Evolutionary conservation across 2,888 invertebrate species (phyloP).

Genomic region (Lithophane socia): DNA sequence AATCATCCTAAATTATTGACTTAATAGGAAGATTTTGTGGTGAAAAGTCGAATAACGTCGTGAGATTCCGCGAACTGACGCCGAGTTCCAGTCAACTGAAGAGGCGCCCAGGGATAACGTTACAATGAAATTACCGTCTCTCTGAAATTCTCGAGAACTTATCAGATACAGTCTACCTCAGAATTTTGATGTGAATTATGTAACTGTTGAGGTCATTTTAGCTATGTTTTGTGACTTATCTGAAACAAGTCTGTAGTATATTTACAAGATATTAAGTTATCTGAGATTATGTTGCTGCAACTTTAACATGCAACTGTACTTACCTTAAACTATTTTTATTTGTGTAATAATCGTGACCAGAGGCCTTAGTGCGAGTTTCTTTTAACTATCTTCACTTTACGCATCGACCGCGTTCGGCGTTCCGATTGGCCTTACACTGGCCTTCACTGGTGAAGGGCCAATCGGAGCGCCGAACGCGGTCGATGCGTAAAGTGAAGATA

Average conservation of each 20-base stretch:
- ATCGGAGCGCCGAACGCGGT: too few species aligned
- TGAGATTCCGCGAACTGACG: constrained; percentile 18
- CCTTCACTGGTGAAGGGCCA: too few species aligned
- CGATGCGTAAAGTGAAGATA: too few species aligned
- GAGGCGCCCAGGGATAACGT: constrained; percentile 33
- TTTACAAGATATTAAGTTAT: background rate
- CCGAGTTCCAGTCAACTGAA: constrained; percentile 8
- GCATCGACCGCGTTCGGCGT: too few species aligned
- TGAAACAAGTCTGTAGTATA: background rate
- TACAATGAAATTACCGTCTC: constrained; percentile 36
- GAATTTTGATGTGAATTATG: constrained; percentile 14
- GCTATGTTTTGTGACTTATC: background rate
- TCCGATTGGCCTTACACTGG: too few species aligned
- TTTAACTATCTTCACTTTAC: too few species aligned
- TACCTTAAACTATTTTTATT: too few species aligned
- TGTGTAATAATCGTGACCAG: background rate
- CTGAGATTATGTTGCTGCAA: background rate
- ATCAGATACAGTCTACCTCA: constrained; percentile 16
- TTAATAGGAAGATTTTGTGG: constrained; percentile 16
- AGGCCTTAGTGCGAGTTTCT: too few species aligned
- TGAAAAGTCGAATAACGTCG: constrained; percentile 18
- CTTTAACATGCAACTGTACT: background rate
- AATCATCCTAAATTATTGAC: constrained; percentile 28
- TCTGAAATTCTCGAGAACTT: constrained; percentile 20
- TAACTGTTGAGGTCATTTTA: background rate